A percentile compares a stretch with the other conserved stretches of the same genome.
phyloP scores from a whole-genome alignment of 2,888 invertebrate species.

The Penaeus monodon region DNA sequence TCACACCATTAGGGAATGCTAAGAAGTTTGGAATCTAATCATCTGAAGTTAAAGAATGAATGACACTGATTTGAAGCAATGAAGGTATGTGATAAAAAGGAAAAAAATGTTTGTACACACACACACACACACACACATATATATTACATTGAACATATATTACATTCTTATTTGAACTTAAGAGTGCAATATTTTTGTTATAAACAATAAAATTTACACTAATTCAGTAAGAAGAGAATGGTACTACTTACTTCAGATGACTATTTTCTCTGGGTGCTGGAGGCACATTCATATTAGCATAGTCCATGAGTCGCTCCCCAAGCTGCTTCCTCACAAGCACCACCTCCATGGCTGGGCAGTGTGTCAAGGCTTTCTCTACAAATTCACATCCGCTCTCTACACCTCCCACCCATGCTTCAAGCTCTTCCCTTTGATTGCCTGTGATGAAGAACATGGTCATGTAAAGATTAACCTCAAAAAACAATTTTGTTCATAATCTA shows the following conservation, averaged over 20 bases:
- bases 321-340: conserved; percentile 72
- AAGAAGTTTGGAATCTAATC: not conserved
- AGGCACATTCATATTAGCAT: conserved; percentile 67
- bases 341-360: conserved; percentile 72
- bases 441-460: not conserved
- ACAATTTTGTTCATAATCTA: not conserved
- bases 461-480: no score
- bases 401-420: conserved; percentile 69
- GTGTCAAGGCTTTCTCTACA: conserved; percentile 71
- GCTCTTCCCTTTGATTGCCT: conserved; percentile 68
- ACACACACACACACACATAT: no score
- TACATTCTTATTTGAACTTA: no score
- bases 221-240: not conserved
- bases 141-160: no score
- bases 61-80: no score
- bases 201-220: not conserved
- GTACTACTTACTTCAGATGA: conserved; percentile 59
- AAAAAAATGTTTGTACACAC: no score
- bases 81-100: no score
- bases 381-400: conserved; percentile 71
- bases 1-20: not conserved
- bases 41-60: no score
- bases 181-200: no score
- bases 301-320: conserved; percentile 70
- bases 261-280: conserved; percentile 64